Evolutionary conservation across 2,797 vertebrate genomes (phyloP), one percentile per base, ranked within the genome.

Genomic region (Melanotaenia boesemani): DNA sequence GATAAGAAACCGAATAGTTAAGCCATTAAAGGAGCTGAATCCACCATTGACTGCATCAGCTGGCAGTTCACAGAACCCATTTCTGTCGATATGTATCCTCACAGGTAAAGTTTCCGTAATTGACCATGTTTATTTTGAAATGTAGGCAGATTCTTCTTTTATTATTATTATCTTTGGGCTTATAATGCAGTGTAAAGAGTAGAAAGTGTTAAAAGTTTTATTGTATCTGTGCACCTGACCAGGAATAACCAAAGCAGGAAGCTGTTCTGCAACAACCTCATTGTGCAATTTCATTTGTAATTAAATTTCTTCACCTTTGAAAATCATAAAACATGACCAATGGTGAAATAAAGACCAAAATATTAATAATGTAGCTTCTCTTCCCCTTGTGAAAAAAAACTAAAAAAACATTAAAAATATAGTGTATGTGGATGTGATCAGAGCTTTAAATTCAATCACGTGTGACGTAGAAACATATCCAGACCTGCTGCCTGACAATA

Each of bases 281-380:
- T 12, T 37, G 9, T 37, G 32, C 2, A 3, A 7, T 52, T 57
- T 34, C 11, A 22, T 58, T 54, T 58, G 60, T 63, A 44, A 22
- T 28, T 79, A 46, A 60, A 85, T 16, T 12, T 73, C 67, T 59
- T 64, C 2, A 77, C 16, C 64, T 79, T 79, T 79, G 28, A 69
- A 70, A 46, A 46, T 6, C 41, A 46, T 46, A 6, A 46, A 16
- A 46, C 41, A 46, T 46, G 5, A 46, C 1, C 16, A 18, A 46
- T 7, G 16, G 41, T 46, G 41, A 18, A 46, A 46, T 46, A 5
- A 46, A 46, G 41, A 46, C 16, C 15, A 5, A 46, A 46, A 46
- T 6, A 18, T 16, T 44, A 44, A 5, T 44, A 18, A 18, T 5
- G 16, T 6, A 44, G 15, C 16, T 44, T 15, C 41, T 44, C 13